phyloP scores from a whole-genome alignment of 1,140 invertebrate species.

The Tribolium castaneum region DNA sequence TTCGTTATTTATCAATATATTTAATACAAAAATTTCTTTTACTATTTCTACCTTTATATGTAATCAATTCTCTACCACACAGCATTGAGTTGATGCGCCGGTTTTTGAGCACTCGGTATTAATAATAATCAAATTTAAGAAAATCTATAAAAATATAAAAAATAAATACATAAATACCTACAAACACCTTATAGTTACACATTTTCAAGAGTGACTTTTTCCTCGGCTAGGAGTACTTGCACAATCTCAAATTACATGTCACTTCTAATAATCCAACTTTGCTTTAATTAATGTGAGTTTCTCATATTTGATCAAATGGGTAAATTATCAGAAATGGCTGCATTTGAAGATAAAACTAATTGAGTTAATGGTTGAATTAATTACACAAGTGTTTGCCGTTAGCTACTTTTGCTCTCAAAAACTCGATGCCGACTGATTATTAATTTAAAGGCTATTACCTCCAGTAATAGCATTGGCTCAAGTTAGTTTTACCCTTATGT shows the following conservation, averaged over 20 bases:
- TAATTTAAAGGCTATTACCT: constrained; percentile 5
- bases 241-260: neutral
- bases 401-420: neutral
- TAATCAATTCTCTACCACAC: no score
- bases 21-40: no score
- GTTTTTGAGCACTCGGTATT: no score
- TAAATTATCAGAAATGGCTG: neutral
- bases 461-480: neutral
- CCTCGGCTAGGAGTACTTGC: neutral
- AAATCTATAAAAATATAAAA: no score
- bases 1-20: no score
- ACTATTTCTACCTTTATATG: no score
- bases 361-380: neutral
- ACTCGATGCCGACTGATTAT: neutral
- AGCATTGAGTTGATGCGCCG: no score
- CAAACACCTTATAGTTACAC: no score
- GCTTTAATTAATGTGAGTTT: neutral
- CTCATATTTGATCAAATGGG: neutral
- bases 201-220: no score
- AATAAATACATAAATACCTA: no score
- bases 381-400: neutral
- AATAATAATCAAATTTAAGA: no score
- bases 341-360: constrained; percentile 1
- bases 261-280: neutral
- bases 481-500: constrained; percentile 1